phyloP scores from a whole-genome alignment of 1,140 invertebrate genomes.

The Eupeodes corollae region DNA sequence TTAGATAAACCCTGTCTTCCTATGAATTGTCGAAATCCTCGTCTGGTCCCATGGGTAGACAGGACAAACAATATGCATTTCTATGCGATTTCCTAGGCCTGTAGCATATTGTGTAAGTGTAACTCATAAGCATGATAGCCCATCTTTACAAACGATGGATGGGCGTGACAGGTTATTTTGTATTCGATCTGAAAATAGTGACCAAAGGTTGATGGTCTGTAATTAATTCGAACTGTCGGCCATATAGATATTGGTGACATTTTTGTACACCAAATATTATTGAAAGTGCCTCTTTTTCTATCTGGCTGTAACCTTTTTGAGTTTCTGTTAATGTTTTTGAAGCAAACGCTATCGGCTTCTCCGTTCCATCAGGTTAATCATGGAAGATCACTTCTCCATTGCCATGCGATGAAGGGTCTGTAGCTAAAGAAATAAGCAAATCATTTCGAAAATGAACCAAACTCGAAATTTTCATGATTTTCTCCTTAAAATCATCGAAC shows the following conservation, averaged over 20 bases:
- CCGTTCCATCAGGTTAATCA: conserved; percentile 16
- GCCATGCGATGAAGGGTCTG: conserved; percentile 29
- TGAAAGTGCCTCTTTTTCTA: conserved; percentile 39
- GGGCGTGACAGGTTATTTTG: conserved; percentile 10
- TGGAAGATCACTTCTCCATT: conserved; percentile 36
- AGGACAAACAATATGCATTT: conserved; percentile 18
- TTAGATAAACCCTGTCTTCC: too few species aligned
- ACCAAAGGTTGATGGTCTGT: conserved; percentile 39
- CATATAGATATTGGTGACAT: conserved; percentile 37
- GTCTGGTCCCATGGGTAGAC: background rate
- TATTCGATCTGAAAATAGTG: conserved; percentile 20
- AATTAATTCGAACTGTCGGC: too few species aligned
- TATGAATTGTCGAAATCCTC: background rate
- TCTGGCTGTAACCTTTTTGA: conserved; percentile 38
- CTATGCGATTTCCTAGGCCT: conserved; percentile 8
- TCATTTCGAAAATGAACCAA: too few species aligned
- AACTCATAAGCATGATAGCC: conserved; percentile 13
- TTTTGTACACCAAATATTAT: conserved; percentile 36
- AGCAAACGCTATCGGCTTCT: conserved; percentile 26
- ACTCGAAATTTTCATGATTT: conserved; percentile 20
- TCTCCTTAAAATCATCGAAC: conserved; percentile 5
- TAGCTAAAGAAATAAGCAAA: conserved; percentile 22
- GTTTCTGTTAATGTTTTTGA: too few species aligned
- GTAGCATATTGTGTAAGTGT: conserved; percentile 13
- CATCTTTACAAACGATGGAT: conserved; percentile 19